phyloP scores from a whole-genome alignment of 1,140 invertebrate genomes.

The Andricus grossulariae region DNA sequence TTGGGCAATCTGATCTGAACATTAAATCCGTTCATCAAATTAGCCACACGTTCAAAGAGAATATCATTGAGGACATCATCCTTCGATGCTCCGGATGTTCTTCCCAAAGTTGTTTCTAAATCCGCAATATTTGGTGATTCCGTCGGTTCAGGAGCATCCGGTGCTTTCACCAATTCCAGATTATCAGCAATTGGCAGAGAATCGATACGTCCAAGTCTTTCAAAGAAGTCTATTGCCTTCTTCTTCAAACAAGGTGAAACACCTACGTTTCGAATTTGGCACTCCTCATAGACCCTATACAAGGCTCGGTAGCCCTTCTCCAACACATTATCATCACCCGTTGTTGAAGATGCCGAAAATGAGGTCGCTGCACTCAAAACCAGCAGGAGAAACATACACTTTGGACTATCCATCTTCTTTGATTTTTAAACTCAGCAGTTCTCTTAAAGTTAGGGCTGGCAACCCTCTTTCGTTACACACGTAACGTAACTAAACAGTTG shows the following conservation, averaged over 20 bases:
- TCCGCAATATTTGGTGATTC: constrained; percentile 76
- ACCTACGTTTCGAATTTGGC: constrained; percentile 72
- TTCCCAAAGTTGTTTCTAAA: constrained; percentile 80
- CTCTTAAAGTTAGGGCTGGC: neutral
- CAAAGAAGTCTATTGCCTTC: constrained; percentile 86
- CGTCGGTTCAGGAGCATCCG: constrained; percentile 43
- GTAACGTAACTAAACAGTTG: constrained; percentile 27
- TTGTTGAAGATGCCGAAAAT: constrained; percentile 14
- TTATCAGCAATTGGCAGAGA: constrained; percentile 81
- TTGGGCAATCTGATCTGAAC: constrained; percentile 86
- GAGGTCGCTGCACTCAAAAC: constrained; percentile 48
- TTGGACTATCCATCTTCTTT: constrained; percentile 52
- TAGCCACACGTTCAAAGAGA: constrained; percentile 82
- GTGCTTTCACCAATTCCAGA: constrained; percentile 77
- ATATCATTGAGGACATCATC: constrained; percentile 82
- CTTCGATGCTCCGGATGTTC: constrained; percentile 77
- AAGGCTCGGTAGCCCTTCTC: constrained; percentile 69
- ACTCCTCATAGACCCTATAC: constrained; percentile 72
- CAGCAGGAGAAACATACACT: constrained; percentile 61
- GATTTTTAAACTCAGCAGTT: neutral
- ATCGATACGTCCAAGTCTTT: constrained; percentile 82
- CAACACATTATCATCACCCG: constrained; percentile 64
- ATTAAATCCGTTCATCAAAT: constrained; percentile 84
- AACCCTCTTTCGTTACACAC: constrained; percentile 1
- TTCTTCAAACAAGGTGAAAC: constrained; percentile 86